Conservation (phyloP, 2,797 vertebrate species). For the Lepilemur septentrionalis region DNA sequence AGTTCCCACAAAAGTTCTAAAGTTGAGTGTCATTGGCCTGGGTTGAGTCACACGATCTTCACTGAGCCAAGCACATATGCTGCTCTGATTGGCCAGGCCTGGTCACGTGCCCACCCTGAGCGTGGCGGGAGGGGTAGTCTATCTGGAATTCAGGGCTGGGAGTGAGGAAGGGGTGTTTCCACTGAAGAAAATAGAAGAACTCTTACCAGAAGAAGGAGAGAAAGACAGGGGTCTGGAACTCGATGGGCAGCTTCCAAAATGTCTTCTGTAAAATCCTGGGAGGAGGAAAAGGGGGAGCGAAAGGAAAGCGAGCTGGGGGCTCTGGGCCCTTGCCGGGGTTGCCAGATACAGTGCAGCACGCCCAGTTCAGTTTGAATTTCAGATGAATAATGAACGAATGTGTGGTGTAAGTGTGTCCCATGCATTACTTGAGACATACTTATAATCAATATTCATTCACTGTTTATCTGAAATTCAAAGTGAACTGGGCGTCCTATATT, state of each 20-base stretch:
- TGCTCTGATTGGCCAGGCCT: background rate
- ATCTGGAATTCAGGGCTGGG: background rate
- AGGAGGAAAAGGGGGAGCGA: background rate
- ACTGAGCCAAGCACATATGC: background rate
- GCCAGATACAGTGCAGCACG: background rate
- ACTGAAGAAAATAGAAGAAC: background rate
- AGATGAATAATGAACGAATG: background rate
- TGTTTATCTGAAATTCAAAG: background rate
- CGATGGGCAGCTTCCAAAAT: background rate
- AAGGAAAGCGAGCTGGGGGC: background rate
- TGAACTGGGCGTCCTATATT: background rate
- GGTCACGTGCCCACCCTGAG: background rate
- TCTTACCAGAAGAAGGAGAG: background rate
- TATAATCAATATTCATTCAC: background rate
- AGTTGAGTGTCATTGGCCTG: background rate
- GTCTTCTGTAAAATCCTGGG: background rate
- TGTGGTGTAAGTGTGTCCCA: background rate
- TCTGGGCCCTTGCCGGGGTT: no score
- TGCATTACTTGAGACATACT: background rate
- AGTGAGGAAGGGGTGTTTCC: background rate
- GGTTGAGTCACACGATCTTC: background rate
- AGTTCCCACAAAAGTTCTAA: background rate
- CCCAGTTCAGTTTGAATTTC: background rate
- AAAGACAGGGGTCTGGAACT: background rate
- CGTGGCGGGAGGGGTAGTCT: no score